A percentile compares a stretch with the other conserved stretches of the same genome.
These are phyloP conservation scores for Plusia festucae DNA, from an alignment of 2,888 invertebrate species.

Conservation along the genomic window DNA sequence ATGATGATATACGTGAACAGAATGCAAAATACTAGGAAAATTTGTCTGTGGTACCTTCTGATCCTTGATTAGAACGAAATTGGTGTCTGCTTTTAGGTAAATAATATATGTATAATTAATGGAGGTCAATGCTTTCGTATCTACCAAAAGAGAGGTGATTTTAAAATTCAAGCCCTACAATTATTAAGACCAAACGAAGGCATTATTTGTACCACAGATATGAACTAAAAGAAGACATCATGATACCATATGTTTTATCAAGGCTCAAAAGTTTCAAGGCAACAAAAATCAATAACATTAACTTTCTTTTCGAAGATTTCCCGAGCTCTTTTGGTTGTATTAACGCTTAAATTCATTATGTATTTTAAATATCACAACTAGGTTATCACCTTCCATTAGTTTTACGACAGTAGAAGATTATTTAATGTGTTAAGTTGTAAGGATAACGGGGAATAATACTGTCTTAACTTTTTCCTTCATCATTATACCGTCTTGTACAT, in stretches of 20 bases:
- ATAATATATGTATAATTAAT: background rate
- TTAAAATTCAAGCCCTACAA: no score
- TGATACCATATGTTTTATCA: no score
- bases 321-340: background rate
- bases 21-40: background rate
- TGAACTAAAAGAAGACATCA: background rate
- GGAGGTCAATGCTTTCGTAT: no score
- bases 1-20: conserved; percentile 15
- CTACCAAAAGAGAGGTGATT: background rate
- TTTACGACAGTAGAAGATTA: conserved; percentile 6
- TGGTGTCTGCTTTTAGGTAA: no score
- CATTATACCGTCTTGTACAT: conserved; percentile 32
- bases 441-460: conserved; percentile 23
- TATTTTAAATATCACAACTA: conserved; percentile 11
- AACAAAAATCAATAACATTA: background rate
- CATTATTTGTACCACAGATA: background rate
- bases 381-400: conserved; percentile 13
- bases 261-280: background rate
- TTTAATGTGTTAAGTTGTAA: conserved; percentile 20
- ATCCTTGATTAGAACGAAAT: conserved; percentile 2
- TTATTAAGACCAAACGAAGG: background rate
- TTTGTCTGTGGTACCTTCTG: background rate
- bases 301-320: background rate
- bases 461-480: conserved; percentile 17
- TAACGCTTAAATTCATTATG: background rate